Evolutionary conservation across 2,888 invertebrate genomes (phyloP).

Genomic region (Pyrocoelia pectoralis): DNA sequence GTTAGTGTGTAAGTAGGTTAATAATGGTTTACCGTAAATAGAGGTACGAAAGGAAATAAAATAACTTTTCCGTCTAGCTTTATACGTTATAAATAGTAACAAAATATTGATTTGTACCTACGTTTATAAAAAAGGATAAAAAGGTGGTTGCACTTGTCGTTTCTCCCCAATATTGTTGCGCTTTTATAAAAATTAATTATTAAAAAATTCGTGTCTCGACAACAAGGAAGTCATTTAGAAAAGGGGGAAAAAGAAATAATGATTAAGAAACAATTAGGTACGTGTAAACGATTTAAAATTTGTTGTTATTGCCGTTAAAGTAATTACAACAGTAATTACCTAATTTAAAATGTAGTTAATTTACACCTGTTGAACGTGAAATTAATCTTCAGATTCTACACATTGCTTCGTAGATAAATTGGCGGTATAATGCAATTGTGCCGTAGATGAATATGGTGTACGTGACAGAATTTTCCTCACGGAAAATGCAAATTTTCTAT

Average conservation of each 20-base stretch:
- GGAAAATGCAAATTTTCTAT: no score
- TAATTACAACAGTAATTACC: conserved; percentile 27
- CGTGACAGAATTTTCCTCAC: no score
- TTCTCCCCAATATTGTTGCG: no score
- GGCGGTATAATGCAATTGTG: background rate
- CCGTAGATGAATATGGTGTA: no score
- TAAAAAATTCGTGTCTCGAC: background rate
- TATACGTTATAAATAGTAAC: no score
- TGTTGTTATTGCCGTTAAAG: conserved; percentile 16
- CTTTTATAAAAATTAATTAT: background rate
- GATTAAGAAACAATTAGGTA: background rate
- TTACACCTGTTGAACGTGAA: conserved; percentile 30
- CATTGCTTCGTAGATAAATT: background rate
- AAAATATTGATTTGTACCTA: no score
- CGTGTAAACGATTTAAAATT: background rate
- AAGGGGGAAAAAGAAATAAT: background rate
- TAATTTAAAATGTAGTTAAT: conserved; percentile 28
- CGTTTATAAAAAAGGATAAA: background rate
- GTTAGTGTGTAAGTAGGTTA: background rate
- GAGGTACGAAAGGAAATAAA: background rate
- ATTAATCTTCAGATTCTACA: conserved; percentile 8
- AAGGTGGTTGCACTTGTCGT: background rate
- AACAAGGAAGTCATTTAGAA: background rate
- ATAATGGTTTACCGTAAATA: background rate
- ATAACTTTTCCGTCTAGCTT: no score